Base-by-base conservation (phyloP, 2,888 invertebrate genomes). In the Lacanobia oleracea region DNA sequence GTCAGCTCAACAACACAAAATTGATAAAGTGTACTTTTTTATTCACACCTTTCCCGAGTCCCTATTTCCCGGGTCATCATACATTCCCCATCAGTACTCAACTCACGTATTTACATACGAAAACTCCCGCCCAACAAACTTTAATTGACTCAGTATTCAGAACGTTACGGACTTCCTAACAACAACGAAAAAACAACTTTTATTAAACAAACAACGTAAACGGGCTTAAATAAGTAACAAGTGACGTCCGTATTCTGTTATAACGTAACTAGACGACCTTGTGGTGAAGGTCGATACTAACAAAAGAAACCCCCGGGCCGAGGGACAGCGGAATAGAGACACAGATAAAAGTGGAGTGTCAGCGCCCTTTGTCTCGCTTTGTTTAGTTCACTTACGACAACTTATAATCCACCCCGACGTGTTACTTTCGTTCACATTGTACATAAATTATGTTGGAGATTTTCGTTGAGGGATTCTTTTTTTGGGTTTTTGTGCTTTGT, bases 111-210 rank as follows among this genome's bases (percentile, higher is more conserved):
- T 56, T 45, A 43, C 60, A 27, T 53, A 79, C 73, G 63, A 60
- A 67, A 81, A 64, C 12, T 65, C 21, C n/a, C 53, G 1, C 43
- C 45, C 16, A 69, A 76, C 56, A 51, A 81, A 78, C 77, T 81
- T 57, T 62, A 65, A 77, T 65, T 37, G 33, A 61, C 23, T 60
- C 54, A 51, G 67, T 73, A 72, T 77, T 56, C 57, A 60, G 33
- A 72, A 62, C 64, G 51, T 56, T 33, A 67, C 64, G 37, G 64
- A 79, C 60, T 77, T 67, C 37, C 53, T 12, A 72, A 67, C 67
- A 79, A 76, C 62, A 57, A 82, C 72, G 21, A 72, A 67, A 77
- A 81, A 63, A 50, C 40, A 82, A 82, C 67, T 82, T 78, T 72
- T 62, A 67, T 67, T 21, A 70, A 63, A 67, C 78, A 61, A 72